These are phyloP conservation scores for Sterna hirundo DNA, from an alignment of 2,113 vertebrate genomes.

Conservation along the genomic window DNA sequence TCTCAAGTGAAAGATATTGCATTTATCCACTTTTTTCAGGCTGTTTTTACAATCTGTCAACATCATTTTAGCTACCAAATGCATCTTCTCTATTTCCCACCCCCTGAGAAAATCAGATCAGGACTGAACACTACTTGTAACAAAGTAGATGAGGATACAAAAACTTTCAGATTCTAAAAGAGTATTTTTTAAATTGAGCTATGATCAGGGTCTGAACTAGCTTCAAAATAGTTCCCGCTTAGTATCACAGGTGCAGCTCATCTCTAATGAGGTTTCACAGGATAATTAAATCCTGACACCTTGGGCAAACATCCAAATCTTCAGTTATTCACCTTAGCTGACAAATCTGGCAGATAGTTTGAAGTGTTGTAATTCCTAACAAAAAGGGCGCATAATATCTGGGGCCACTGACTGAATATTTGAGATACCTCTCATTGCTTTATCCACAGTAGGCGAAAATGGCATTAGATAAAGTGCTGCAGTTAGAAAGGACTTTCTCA, in stretches of 20 bases:
- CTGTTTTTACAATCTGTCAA: not conserved
- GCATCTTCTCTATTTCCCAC: not conserved
- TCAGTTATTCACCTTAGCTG: slow-evolving; percentile 20
- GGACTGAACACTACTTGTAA: not conserved
- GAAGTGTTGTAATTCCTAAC: slow-evolving; percentile 26
- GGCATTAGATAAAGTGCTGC: not conserved
- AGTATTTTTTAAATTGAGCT: not conserved
- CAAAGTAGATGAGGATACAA: not conserved
- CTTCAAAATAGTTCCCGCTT: not conserved
- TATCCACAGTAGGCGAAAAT: not conserved
- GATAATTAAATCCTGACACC: slow-evolving; percentile 20
- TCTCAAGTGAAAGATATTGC: not conserved
- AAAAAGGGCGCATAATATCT: not conserved
- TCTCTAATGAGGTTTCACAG: slow-evolving; percentile 32
- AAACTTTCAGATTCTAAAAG: not conserved
- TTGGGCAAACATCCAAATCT: slow-evolving; percentile 36
- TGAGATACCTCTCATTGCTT: not conserved
- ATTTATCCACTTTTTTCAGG: not conserved
- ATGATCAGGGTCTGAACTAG: not conserved
- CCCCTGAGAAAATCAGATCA: not conserved
- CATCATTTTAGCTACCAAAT: not conserved
- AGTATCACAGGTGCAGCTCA: slow-evolving; percentile 13
- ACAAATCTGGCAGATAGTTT: slow-evolving; percentile 12
- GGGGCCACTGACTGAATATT: not conserved
- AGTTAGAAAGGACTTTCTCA: not conserved